Percentiles rank a stretch among this genome's conserved stretches.
Evolutionary conservation across 2,888 invertebrate genomes (phyloP).

Genomic region (Agriopis marginaria): DNA sequence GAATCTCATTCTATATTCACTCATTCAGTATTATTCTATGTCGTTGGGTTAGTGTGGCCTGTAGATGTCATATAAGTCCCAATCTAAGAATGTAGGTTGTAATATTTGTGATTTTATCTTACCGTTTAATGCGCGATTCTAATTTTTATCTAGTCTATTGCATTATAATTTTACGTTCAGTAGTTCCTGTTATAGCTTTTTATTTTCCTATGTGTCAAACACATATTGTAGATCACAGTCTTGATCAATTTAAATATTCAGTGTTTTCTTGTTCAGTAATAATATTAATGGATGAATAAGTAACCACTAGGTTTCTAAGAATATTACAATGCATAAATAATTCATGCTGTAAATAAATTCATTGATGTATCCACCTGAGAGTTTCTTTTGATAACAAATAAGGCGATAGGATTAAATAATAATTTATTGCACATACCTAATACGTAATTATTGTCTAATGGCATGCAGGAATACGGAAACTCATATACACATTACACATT

Average conservation of each 20-base stretch:
- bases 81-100: constrained; percentile 72
- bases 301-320: constrained; percentile 43
- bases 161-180: constrained; percentile 20
- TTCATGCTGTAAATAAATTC: constrained; percentile 75
- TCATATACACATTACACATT: constrained; percentile 43
- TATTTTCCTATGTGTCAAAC: constrained; percentile 40
- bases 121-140: constrained; percentile 15
- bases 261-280: constrained; percentile 38
- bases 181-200: constrained; percentile 32
- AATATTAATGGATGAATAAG: constrained; percentile 29
- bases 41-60: constrained; percentile 53
- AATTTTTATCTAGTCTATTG: constrained; percentile 27
- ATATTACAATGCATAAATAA: constrained; percentile 31
- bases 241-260: constrained; percentile 38
- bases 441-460: constrained; percentile 35
- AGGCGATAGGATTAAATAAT: constrained; percentile 27
- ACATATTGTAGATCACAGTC: constrained; percentile 37
- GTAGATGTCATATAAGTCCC: constrained; percentile 69
- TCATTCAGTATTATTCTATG: constrained; percentile 54
- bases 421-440: constrained; percentile 39
- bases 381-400: constrained; percentile 37
- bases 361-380: constrained; percentile 43
- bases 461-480: constrained; percentile 40
- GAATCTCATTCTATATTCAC: constrained; percentile 46
- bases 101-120: constrained; percentile 34